Conservation (phyloP, 1,140 invertebrate genomes). For the Zaprionus gabonicus region DNA sequence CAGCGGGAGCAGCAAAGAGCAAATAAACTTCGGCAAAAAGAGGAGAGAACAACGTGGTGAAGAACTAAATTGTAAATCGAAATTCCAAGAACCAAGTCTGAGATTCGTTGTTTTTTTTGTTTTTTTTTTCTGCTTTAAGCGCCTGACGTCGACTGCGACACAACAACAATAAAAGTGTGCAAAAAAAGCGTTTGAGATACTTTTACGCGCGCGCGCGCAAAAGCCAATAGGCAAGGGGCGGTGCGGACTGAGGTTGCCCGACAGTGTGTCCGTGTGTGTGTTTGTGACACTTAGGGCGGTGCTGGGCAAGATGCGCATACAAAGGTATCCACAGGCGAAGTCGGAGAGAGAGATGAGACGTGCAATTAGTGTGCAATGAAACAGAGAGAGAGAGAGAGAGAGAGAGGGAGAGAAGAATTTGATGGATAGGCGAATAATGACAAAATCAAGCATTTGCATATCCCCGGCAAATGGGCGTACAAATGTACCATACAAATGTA, state of each 20-base stretch:
- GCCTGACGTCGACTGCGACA: slow-evolving; percentile 47
- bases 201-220: slow-evolving; percentile 72
- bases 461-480: background rate
- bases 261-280: slow-evolving; percentile 26
- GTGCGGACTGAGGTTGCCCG: slow-evolving; percentile 31
- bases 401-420: slow-evolving; percentile 25
- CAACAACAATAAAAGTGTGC: slow-evolving; percentile 40
- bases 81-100: slow-evolving; percentile 77
- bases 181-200: slow-evolving; percentile 74
- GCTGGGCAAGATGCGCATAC: slow-evolving; percentile 39
- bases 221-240: slow-evolving; percentile 40
- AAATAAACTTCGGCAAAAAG: slow-evolving; percentile 45
- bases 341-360: slow-evolving; percentile 19
- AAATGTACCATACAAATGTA: background rate
- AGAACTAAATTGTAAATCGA: slow-evolving; percentile 82
- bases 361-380: slow-evolving; percentile 60
- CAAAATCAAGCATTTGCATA: slow-evolving; percentile 36
- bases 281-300: slow-evolving; percentile 39
- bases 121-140: slow-evolving; percentile 17
- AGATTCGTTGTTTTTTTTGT: slow-evolving; percentile 51
- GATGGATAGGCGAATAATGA: slow-evolving; percentile 51
- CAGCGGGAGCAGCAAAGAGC: slow-evolving; percentile 40
- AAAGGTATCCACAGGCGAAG: slow-evolving; percentile 20
- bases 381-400: slow-evolving; percentile 20
- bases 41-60: slow-evolving; percentile 42